Conservation (phyloP, 2,888 invertebrate genomes). For the Dimorphilus gyrociliatus region DNA sequence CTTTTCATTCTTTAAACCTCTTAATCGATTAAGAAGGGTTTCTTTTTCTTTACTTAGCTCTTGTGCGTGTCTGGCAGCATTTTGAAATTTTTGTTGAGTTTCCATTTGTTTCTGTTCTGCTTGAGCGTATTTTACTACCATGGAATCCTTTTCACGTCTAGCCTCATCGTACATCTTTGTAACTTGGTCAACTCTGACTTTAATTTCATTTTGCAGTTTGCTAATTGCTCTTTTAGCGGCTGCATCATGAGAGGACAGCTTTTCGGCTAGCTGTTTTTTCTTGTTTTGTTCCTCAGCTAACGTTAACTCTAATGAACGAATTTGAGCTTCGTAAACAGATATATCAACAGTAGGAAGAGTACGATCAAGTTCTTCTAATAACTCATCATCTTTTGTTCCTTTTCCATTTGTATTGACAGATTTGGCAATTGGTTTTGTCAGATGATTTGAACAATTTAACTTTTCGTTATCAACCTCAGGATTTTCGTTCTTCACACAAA, state of each 20-base stretch:
- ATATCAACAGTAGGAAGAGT: too few relatives aligned
- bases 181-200: constrained; percentile 14
- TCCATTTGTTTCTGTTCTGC: constrained; percentile 34
- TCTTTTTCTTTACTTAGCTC: constrained; percentile 28
- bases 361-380: too few relatives aligned
- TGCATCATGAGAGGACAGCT: constrained; percentile 4
- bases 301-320: constrained; percentile 2
- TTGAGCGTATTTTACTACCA: constrained; percentile 35
- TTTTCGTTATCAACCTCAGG: too few relatives aligned
- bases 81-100: constrained; percentile 17
- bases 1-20: constrained; percentile 21
- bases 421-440: too few relatives aligned
- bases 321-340: too few relatives aligned
- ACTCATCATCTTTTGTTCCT: too few relatives aligned
- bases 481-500: too few relatives aligned
- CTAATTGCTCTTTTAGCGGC: constrained; percentile 7
- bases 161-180: constrained; percentile 25
- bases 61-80: constrained; percentile 20
- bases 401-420: too few relatives aligned
- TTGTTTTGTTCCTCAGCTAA: constrained; percentile 5
- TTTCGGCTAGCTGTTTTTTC: constrained; percentile 5
- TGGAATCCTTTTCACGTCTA: constrained; percentile 28
- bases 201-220: constrained; percentile 6
- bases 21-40: constrained; percentile 16
- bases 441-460: too few relatives aligned